Base-by-base conservation (phyloP, 37 sponge, comb jelly and placozoan genomes). In the Theonella swinhoei region DNA sequence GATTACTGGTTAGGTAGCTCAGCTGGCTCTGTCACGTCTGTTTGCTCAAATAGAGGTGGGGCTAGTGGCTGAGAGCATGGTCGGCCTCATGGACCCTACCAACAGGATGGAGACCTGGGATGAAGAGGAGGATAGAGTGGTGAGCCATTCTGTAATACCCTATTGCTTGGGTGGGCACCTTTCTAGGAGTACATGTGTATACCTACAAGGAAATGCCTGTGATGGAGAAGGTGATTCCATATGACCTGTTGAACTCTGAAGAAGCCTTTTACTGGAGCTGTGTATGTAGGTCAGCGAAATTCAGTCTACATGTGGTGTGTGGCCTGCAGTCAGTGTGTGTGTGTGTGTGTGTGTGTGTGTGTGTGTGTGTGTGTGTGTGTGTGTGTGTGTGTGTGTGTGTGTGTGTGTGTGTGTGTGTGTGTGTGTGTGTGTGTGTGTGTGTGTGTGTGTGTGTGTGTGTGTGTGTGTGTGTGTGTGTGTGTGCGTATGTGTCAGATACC, bases 201-300 rank as follows among this genome's bases (percentile, higher is more conserved):
- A n/a, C n/a, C n/a, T n/a, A n/a, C n/a, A n/a, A n/a, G n/a, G 54
- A 47, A 14, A 47, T 47, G 54, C 7, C 54, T 14, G 54, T 47
- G 11, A 47, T 14, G 30, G 28, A 11, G 2, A 84, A 59, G 42
- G 20, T 62, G 58, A 25, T 93, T 9, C 78, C 83, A 0, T 66
- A 70, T n/a, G 78, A 88, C 4, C 8, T 68, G 35, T 72, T 93
- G 28, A 77, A 61, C 30, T 85, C 64, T 47, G 95, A 87, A 33
- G 74, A 87, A 26, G 78, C 79, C n/a, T 91, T 94, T 64, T 94
- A 81, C 77, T 94, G 95, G 95, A 43, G 83, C 22, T 85, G 86
- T 64, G 70, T 94, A 61, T 86, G 83, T 38, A 63, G 71, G 83
- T 79, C 54, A 47, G 54, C n/a, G n/a, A n/a, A n/a, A n/a, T n/a